Percentiles rank a stretch among this genome's conserved stretches.
phyloP scores from a whole-genome alignment of 2,888 invertebrate genomes.

The Lycaena phlaeas region DNA sequence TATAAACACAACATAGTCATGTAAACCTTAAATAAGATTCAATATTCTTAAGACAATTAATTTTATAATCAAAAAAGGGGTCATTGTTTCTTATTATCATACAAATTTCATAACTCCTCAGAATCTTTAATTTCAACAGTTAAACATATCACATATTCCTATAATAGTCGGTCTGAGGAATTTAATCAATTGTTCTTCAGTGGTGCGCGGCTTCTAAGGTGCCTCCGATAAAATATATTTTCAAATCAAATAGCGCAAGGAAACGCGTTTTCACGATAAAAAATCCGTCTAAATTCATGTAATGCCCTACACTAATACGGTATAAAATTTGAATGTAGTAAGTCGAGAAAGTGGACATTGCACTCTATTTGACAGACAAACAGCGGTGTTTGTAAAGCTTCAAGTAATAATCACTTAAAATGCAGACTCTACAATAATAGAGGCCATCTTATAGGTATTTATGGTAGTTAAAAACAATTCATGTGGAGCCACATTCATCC shows the following conservation, averaged over 20 bases:
- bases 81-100: not conserved
- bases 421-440: slow-evolving; percentile 5
- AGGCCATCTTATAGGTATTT: not conserved
- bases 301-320: not conserved
- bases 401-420: not conserved
- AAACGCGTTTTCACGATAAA: not conserved
- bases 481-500: slow-evolving; percentile 1
- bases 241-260: slow-evolving; percentile 1
- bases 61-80: not conserved
- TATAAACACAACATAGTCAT: not conserved
- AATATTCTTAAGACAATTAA: not conserved
- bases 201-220: not conserved
- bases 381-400: not conserved
- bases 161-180: no score
- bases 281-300: not conserved
- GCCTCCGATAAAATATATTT: not conserved
- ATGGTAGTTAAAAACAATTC: slow-evolving; percentile 1
- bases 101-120: no score
- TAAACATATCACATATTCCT: no score
- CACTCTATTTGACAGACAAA: slow-evolving; percentile 4
- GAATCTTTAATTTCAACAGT: not conserved
- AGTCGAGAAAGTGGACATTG: slow-evolving; percentile 2
- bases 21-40: not conserved
- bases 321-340: not conserved
- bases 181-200: not conserved